Evolutionary conservation across 2,113 vertebrate genomes (phyloP).

Genomic region (Toxotes chatareus): DNA sequence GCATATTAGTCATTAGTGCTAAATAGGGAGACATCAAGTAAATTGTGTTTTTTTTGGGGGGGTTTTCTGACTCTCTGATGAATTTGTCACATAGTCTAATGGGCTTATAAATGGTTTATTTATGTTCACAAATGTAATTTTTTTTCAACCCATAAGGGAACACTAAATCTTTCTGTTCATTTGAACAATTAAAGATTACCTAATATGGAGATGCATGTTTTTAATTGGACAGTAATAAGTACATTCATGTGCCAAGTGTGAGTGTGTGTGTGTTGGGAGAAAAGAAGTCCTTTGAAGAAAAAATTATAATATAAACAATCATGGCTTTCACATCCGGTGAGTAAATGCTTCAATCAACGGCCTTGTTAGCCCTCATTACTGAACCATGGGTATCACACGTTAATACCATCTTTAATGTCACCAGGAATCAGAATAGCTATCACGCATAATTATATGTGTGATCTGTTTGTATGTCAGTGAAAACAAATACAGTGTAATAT

Average conservation of each 20-base stretch:
- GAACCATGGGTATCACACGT: conserved; percentile 12
- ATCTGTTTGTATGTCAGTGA: conserved; percentile 40
- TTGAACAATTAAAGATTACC: background rate
- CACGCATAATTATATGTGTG: conserved; percentile 35
- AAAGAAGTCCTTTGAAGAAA: background rate
- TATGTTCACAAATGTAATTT: background rate
- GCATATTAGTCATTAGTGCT: background rate
- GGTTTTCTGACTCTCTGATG: background rate
- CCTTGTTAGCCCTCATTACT: conserved; percentile 35
- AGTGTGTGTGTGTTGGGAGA: too few species aligned
- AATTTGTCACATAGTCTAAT: background rate
- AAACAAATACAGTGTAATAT: conserved; percentile 51
- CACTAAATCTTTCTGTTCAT: background rate
- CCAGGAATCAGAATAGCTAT: conserved; percentile 25
- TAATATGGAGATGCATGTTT: background rate
- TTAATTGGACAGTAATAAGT: background rate
- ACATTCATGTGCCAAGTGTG: too few species aligned
- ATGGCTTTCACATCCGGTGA: background rate
- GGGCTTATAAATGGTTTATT: background rate
- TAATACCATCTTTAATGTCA: conserved; percentile 37
- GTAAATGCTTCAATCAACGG: conserved; percentile 16
- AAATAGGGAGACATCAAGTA: too few species aligned
- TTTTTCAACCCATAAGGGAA: background rate
- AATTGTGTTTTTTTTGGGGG: background rate
- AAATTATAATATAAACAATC: background rate